These are phyloP conservation scores for Callipepla californica DNA, from an alignment of 2,113 vertebrate genomes.

Conservation along the genomic window DNA sequence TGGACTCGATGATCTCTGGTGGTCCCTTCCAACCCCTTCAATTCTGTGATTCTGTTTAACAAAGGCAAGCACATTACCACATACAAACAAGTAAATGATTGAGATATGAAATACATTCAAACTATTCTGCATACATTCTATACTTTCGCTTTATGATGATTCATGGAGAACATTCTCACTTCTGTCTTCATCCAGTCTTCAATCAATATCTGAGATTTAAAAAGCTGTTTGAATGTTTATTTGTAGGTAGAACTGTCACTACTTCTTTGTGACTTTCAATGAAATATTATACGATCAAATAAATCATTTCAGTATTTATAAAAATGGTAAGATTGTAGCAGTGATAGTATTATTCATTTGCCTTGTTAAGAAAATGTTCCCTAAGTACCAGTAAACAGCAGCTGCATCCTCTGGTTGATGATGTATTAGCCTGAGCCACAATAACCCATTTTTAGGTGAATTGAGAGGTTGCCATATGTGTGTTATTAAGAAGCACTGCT, in stretches of 20 bases:
- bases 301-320: not conserved
- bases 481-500: not conserved
- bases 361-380: not conserved
- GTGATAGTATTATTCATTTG: not conserved
- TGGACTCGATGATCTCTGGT: too few species aligned
- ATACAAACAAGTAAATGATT: not conserved
- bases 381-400: not conserved
- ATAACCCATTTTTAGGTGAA: not conserved
- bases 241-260: not conserved
- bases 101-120: not conserved
- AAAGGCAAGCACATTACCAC: not conserved
- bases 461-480: not conserved
- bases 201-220: not conserved
- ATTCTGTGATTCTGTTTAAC: not conserved
- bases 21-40: too few species aligned
- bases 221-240: not conserved
- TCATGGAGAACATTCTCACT: not conserved
- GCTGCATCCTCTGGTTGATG: not conserved
- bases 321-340: not conserved
- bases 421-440: not conserved
- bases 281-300: not conserved
- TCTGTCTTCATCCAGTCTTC: not conserved
- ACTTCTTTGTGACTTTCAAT: not conserved
- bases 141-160: not conserved
- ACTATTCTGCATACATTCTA: not conserved